Conservation (phyloP, 2,113 vertebrate species). For the Chaenogobius annularis region DNA sequence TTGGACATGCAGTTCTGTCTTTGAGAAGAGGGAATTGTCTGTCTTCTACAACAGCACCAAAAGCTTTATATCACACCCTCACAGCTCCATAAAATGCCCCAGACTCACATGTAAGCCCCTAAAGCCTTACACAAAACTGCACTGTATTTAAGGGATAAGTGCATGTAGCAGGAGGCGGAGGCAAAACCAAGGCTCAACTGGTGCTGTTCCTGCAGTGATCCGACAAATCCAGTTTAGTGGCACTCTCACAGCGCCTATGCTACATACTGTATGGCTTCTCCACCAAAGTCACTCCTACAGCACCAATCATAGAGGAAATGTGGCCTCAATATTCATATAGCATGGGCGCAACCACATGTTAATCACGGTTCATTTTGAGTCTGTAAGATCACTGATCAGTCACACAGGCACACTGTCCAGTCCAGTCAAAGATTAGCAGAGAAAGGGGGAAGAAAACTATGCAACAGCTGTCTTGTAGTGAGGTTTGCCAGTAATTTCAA, state of each 20-base stretch:
- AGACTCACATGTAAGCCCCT: neutral
- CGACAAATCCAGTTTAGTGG: constrained; percentile 51
- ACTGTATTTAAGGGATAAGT: constrained; percentile 14
- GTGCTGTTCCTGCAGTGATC: constrained; percentile 28
- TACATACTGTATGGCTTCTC: constrained; percentile 16
- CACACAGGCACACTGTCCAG: neutral
- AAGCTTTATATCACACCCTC: constrained; percentile 27
- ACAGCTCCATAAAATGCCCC: constrained; percentile 15
- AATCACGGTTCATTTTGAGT: constrained; percentile 64
- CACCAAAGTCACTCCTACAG: constrained; percentile 38
- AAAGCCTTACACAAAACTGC: constrained; percentile 14
- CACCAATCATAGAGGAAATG: constrained; percentile 52
- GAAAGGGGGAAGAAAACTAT: too few species aligned
- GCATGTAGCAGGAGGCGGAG: constrained; percentile 18
- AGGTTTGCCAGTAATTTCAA: too few species aligned
- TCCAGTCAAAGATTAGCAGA: constrained; percentile 19
- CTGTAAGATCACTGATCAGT: constrained; percentile 56
- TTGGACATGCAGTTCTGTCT: constrained; percentile 17
- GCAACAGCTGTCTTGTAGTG: too few species aligned
- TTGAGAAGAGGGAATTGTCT: constrained; percentile 6
- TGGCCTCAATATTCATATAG: constrained; percentile 63
- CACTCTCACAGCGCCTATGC: neutral
- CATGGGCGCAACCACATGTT: constrained; percentile 48
- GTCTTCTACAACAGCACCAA: constrained; percentile 9
- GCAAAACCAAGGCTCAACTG: constrained; percentile 36